Evolutionary conservation across 35 echinoderm and acorn worm species (phyloP), one percentile per base, ranked within the genome.

Genomic region (Lytechinus pictus): DNA sequence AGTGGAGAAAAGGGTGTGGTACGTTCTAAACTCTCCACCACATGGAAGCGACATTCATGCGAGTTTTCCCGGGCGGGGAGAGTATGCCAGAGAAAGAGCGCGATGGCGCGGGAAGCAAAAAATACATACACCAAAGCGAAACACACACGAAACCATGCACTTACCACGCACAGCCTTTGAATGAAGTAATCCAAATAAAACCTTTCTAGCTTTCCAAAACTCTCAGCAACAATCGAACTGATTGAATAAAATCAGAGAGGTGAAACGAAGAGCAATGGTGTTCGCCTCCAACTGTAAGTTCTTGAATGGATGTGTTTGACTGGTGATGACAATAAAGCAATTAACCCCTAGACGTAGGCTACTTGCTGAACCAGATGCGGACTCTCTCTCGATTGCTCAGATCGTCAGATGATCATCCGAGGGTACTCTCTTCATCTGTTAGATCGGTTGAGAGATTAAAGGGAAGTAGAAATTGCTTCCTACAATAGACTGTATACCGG

Each of bases 371-470:
- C 66, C 66, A 79, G 66, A 79, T 79, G 66, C 66, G 19, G 66
- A 7, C 66, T 72, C n/a, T n/a, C 60, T 66, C 16, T 72, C 61
- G 0, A 72, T 3, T 79, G 66, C 66, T 79, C 66, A n/a, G 66
- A 14, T 79, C 16, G 66, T 79, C 19, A 24, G 66, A n/a, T 79
- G 19, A 33, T 21, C 28, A 33, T 52, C 9, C 29, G 16, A 90
- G 52, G 16, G 16, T 44, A 52, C 14, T 52, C 52, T 52, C 10
- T 9, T 90, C 28, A 90, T 90, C 88, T 90, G 88, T 90, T 21
- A 54, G 88, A 52, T 90, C 88, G 29, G 88, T 90, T 90, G 12
- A 4, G 88, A 90, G 88, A 52, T 90, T 90, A 90, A 90, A 90
- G 88, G 88, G 88, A 90, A 90, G 88, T 90, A 54, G 16, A 12